Conservation (phyloP, 2,113 vertebrate genomes). For the Abramis brama region DNA sequence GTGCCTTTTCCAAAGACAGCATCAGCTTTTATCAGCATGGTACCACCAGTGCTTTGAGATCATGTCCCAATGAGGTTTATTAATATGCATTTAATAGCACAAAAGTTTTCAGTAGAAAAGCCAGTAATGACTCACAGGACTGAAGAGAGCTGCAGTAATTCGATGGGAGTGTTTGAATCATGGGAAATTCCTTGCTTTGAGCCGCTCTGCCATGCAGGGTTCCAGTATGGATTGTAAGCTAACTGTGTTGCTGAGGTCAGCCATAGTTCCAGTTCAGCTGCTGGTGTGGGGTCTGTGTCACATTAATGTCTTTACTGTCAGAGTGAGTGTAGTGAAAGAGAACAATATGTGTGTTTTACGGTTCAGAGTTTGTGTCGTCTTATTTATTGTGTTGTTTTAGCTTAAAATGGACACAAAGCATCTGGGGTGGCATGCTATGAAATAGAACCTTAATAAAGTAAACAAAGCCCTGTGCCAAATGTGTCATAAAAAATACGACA, state of each 20-base stretch:
- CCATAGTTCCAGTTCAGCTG: constrained; percentile 28
- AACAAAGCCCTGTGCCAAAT: constrained; percentile 34
- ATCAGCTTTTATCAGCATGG: constrained; percentile 21
- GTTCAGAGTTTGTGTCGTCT: background rate
- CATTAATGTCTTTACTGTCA: constrained; percentile 2
- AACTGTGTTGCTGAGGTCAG: constrained; percentile 28
- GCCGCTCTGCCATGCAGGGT: background rate
- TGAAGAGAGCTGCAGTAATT: constrained; percentile 21
- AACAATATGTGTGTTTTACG: background rate
- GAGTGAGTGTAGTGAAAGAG: background rate
- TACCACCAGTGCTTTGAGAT: constrained; percentile 23
- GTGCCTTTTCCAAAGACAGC: constrained; percentile 27
- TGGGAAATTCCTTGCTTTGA: constrained; percentile 37
- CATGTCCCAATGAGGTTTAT: constrained; percentile 7
- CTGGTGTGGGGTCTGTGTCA: constrained; percentile 14
- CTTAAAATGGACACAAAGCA: background rate
- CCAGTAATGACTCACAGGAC: constrained; percentile 31
- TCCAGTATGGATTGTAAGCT: constrained; percentile 28
- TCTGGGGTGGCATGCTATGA: background rate
- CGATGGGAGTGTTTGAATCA: constrained; percentile 21
- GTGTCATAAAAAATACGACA: constrained; percentile 37
- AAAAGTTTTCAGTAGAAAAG: constrained; percentile 25
- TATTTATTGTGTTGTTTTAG: constrained; percentile 22
- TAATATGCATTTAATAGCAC: constrained; percentile 36
- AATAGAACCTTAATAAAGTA: background rate